Percentiles rank a stretch among this genome's conserved stretches.
Conservation (phyloP, 2,797 vertebrate species). For the Phalloptychus januarius region DNA sequence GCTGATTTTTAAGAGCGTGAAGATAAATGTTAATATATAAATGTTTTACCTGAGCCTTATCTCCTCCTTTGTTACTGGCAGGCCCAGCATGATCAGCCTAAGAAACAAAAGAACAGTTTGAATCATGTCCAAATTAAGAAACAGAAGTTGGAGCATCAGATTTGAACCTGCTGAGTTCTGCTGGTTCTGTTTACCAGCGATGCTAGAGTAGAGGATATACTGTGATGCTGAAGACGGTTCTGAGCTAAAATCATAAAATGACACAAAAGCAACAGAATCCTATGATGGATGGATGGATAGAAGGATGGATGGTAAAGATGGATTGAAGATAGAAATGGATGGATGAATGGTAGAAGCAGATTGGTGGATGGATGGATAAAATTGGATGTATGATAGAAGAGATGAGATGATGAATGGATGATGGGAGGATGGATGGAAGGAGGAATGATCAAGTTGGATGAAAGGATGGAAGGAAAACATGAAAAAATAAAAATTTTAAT, state of each 20-base stretch:
- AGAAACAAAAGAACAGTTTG: not conserved
- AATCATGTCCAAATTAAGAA: not conserved
- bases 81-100: not conserved
- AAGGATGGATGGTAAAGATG: too few species aligned
- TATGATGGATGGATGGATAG: too few species aligned
- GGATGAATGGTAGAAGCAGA: not conserved
- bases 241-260: not conserved
- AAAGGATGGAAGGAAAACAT: not conserved
- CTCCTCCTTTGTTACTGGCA: not conserved
- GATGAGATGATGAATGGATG: too few species aligned
- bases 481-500: rapidly evolving
- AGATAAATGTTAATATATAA: not conserved
- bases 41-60: conserved; percentile 3
- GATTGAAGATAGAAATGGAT: too few species aligned
- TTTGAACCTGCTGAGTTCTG: not conserved
- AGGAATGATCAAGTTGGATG: too few species aligned
- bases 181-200: not conserved
- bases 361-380: not conserved
- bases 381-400: not conserved
- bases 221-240: not conserved
- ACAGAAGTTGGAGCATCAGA: not conserved
- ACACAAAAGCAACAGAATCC: too few species aligned
- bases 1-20: not conserved
- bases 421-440: too few species aligned
- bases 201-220: not conserved